phyloP scores from a whole-genome alignment of 1,140 invertebrate species.

The Rhopalosiphum maidis region DNA sequence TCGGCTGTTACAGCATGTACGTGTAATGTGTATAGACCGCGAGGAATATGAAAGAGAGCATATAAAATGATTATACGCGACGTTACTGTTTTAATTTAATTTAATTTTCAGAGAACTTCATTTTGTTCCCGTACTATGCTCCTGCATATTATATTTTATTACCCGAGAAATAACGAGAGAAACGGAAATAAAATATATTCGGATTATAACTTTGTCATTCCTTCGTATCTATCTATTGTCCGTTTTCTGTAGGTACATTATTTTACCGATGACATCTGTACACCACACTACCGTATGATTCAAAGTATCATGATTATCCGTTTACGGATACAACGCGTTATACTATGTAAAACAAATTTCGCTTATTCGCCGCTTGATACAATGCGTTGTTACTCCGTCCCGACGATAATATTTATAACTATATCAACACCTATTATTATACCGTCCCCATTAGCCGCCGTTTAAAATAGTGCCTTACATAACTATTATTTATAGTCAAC shows the following conservation, averaged over 20 bases:
- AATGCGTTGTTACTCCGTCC: neutral
- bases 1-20: too few species aligned
- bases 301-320: neutral
- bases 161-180: neutral
- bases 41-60: neutral
- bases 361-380: neutral
- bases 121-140: neutral
- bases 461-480: neutral
- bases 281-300: neutral
- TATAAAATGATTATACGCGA: neutral
- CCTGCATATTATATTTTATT: neutral
- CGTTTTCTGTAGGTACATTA: neutral
- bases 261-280: neutral
- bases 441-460: neutral
- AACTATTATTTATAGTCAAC: neutral
- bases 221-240: neutral
- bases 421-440: neutral
- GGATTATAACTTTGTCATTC: neutral
- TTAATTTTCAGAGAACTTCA: neutral
- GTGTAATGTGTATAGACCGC: too few species aligned
- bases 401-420: too few species aligned
- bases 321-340: neutral
- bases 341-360: neutral
- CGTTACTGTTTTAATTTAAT: neutral
- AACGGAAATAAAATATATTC: neutral